These are phyloP conservation scores for Chelonus formosanus DNA, from an alignment of 2,888 invertebrate species.

Conservation along the genomic window DNA sequence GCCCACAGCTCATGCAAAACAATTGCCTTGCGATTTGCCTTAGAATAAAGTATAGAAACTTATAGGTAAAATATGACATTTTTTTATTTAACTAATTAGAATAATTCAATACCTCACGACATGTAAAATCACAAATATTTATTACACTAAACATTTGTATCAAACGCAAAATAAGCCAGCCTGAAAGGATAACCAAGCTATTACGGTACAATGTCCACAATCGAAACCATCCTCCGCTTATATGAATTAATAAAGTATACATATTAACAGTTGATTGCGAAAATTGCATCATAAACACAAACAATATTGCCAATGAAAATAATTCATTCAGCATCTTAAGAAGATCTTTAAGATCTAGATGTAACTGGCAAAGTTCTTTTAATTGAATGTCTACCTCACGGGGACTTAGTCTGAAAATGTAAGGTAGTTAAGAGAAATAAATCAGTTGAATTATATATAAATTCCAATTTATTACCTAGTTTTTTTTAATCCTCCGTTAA, in stretches of 20 bases:
- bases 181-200: background rate
- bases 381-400: slow-evolving; percentile 15
- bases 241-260: slow-evolving; percentile 27
- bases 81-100: background rate
- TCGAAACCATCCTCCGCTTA: background rate
- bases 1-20: slow-evolving; percentile 35
- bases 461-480: too few relatives aligned
- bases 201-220: slow-evolving; percentile 1
- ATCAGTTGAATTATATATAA: background rate
- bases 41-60: background rate
- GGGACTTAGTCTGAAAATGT: slow-evolving; percentile 30
- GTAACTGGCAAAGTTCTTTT: slow-evolving; percentile 32
- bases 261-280: slow-evolving; percentile 33
- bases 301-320: slow-evolving; percentile 33
- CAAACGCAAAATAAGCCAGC: slow-evolving; percentile 32
- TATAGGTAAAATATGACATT: background rate
- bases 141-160: slow-evolving; percentile 24
- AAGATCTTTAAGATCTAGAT: slow-evolving; percentile 35
- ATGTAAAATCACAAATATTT: slow-evolving; percentile 29
- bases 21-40: slow-evolving; percentile 39
- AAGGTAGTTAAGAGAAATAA: background rate
- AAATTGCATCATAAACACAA: slow-evolving; percentile 31
- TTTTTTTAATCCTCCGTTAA: too few relatives aligned
- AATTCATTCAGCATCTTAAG: slow-evolving; percentile 31
- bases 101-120: slow-evolving; percentile 32